A percentile compares a stretch with the other conserved stretches of the same genome.
Conservation (phyloP, 2,113 vertebrate genomes). For the Daphoenositta chrysoptera region DNA sequence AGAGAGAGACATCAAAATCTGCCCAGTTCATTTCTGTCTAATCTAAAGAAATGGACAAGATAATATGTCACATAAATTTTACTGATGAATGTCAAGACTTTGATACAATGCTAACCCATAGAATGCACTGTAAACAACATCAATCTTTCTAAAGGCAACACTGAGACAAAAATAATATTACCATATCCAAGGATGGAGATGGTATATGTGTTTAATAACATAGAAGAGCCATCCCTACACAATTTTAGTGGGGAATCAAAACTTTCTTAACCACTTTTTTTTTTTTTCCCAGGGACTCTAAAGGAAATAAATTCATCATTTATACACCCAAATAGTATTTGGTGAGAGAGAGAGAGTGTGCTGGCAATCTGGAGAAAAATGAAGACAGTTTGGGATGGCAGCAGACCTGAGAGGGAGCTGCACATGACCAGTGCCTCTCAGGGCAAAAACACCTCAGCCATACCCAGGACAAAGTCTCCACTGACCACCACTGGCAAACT, state of each 20-base stretch:
- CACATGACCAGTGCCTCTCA: neutral
- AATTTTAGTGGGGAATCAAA: neutral
- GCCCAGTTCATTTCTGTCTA: neutral
- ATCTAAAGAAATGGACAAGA: neutral
- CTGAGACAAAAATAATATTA: slow-evolving; percentile 10
- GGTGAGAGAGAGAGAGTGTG: neutral
- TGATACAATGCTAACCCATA: neutral
- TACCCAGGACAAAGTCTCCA: neutral
- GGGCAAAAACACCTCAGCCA: neutral
- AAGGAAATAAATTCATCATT: neutral
- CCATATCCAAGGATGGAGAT: neutral
- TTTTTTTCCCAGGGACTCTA: neutral
- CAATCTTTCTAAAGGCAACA: neutral
- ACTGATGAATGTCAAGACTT: neutral
- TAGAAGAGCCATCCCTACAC: neutral
- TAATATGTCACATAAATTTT: slow-evolving; percentile 9
- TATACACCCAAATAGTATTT: neutral
- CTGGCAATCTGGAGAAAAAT: neutral
- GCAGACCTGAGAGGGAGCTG: neutral
- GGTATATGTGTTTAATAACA: neutral
- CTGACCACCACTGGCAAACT: neutral
- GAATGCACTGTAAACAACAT: slow-evolving; percentile 20
- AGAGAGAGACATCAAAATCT: neutral
- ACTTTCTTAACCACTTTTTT: neutral
- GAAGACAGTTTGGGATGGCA: neutral